Percentiles rank a stretch among this genome's conserved stretches.
phyloP scores from a whole-genome alignment of 2,113 vertebrate genomes.

The Semicossyphus pulcher region DNA sequence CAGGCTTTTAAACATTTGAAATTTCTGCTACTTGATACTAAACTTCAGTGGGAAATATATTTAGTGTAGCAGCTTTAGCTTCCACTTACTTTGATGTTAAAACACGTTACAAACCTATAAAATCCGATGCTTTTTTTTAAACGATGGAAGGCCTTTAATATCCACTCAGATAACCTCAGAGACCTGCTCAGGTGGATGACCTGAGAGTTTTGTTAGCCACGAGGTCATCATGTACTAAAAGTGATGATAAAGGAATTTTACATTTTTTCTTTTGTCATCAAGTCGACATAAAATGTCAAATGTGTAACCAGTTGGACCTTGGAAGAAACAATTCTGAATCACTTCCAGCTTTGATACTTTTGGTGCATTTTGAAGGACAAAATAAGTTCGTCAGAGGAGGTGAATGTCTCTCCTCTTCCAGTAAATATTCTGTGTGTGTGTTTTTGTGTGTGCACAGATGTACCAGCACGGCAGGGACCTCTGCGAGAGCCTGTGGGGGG shows the following conservation, averaged over 20 bases:
- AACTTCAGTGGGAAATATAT: no score
- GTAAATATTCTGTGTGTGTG: neutral
- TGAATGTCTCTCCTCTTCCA: neutral
- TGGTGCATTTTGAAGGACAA: no score
- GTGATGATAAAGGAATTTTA: neutral
- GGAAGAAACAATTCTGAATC: neutral
- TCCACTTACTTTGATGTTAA: no score
- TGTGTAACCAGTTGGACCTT: neutral
- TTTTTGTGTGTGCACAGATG: constrained; percentile 74
- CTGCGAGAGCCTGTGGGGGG: constrained; percentile 84
- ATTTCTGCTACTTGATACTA: no score
- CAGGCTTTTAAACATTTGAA: no score
- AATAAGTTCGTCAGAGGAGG: no score
- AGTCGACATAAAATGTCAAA: neutral
- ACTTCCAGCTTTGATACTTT: neutral
- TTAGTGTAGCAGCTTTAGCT: no score
- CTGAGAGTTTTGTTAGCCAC: neutral
- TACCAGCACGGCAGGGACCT: constrained; percentile 85
- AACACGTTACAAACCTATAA: no score
- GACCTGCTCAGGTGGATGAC: neutral
- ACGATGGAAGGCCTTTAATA: no score
- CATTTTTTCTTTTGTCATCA: neutral
- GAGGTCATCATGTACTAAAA: neutral
- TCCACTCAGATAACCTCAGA: no score
- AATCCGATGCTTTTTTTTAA: no score